Evolutionary conservation across 2,888 invertebrate species (phyloP).

Genomic region (Tipula confusa): DNA sequence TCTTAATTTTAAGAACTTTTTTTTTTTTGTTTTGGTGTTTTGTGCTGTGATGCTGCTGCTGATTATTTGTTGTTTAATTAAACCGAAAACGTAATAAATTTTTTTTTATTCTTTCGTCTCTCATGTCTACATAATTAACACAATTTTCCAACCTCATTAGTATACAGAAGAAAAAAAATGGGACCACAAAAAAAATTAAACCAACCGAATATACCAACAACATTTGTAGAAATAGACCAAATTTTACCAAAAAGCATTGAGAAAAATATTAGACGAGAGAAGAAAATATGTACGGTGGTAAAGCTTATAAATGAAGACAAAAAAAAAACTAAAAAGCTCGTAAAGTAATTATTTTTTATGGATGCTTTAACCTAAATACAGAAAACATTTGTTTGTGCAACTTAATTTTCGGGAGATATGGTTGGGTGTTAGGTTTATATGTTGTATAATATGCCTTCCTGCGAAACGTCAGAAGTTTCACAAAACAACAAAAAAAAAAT

Average conservation of each 20-base stretch:
- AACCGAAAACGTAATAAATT: background rate
- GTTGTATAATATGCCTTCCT: no score
- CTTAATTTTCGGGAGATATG: background rate
- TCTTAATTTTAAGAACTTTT: background rate
- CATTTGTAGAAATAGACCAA: background rate
- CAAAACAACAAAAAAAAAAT: no score
- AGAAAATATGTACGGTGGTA: background rate
- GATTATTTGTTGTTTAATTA: conserved; percentile 1
- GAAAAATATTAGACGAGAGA: background rate
- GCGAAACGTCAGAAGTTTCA: background rate
- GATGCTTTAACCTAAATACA: background rate
- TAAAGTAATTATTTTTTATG: conserved; percentile 20
- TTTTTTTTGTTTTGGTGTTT: no score
- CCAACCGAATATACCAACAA: background rate
- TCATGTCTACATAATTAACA: background rate
- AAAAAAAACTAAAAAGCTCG: background rate
- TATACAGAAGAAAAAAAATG: conserved; percentile 13
- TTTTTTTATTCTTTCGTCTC: background rate
- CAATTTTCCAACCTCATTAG: conserved; percentile 12
- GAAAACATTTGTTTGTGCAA: conserved; percentile 17
- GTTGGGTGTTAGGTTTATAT: background rate
- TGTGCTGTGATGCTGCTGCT: background rate
- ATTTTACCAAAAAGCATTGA: background rate
- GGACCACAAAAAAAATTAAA: background rate
- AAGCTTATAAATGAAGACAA: background rate